phyloP scores from a whole-genome alignment of 1,140 invertebrate species.

The Bombus cullumanus region DNA sequence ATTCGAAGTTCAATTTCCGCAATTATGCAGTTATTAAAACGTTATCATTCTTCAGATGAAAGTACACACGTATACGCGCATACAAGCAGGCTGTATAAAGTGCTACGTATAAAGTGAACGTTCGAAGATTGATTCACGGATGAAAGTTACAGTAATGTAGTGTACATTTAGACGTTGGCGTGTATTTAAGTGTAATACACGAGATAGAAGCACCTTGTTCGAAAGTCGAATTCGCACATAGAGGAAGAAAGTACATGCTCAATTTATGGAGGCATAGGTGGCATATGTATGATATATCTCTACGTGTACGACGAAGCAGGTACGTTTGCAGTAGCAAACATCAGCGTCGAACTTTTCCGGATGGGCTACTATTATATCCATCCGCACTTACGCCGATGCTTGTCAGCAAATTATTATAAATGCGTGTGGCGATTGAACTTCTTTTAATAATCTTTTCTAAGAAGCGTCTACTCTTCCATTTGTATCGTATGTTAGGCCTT shows the following conservation, averaged over 20 bases:
- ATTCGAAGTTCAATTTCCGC: neutral
- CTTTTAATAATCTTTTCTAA: neutral
- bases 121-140: neutral
- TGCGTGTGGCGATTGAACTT: too few species aligned
- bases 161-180: neutral
- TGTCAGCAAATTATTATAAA: neutral
- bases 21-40: neutral
- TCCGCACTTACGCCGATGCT: neutral
- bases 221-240: neutral
- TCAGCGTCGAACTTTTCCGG: neutral
- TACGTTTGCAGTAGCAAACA: neutral
- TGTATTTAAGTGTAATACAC: neutral
- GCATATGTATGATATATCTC: rapidly evolving
- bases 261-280: neutral
- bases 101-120: neutral
- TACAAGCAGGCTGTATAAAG: neutral
- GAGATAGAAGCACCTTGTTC: neutral
- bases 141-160: neutral
- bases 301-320: neutral
- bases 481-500: neutral
- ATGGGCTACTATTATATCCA: neutral
- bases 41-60: neutral
- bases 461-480: neutral
- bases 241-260: neutral
- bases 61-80: neutral